Conservation (phyloP, 1,140 invertebrate species). For the Drosophila truncata region DNA sequence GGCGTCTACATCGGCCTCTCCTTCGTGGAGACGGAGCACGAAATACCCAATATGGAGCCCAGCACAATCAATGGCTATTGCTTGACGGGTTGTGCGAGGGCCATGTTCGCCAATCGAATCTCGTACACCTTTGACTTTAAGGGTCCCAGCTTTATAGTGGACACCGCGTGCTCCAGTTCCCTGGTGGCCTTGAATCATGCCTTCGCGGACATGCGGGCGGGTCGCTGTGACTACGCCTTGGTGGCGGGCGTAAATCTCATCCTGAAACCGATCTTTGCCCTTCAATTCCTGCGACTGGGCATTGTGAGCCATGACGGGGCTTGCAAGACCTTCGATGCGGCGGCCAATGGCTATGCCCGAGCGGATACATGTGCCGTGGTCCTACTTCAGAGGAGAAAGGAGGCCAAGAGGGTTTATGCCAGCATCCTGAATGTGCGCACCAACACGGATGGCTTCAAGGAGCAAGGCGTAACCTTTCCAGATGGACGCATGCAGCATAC, state of each 20-base stretch:
- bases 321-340: constrained; percentile 97
- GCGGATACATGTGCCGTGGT: constrained; percentile 94
- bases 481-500: constrained; percentile 93
- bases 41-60: constrained; percentile 89
- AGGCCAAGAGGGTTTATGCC: constrained; percentile 93
- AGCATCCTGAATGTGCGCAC: constrained; percentile 93
- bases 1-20: constrained; percentile 97
- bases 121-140: constrained; percentile 97
- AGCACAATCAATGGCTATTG: constrained; percentile 96
- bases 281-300: constrained; percentile 95
- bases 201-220: constrained; percentile 91
- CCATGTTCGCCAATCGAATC: constrained; percentile 98
- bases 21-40: constrained; percentile 94
- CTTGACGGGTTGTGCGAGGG: constrained; percentile 95
- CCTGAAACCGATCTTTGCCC: constrained; percentile 94
- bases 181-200: constrained; percentile 95
- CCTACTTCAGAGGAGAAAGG: constrained; percentile 91
- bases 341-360: constrained; percentile 96
- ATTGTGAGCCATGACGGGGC: constrained; percentile 95
- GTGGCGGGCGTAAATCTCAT: constrained; percentile 95
- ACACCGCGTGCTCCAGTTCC: constrained; percentile 98
- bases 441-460: constrained; percentile 96
- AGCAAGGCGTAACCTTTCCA: constrained; percentile 96
- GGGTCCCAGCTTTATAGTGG: constrained; percentile 95
- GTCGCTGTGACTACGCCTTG: constrained; percentile 96